A percentile compares a stretch with the other conserved stretches of the same genome.
These are phyloP conservation scores for Mesopsocus fuscifrons DNA, from an alignment of 2,888 invertebrate genomes.

Conservation along the genomic window DNA sequence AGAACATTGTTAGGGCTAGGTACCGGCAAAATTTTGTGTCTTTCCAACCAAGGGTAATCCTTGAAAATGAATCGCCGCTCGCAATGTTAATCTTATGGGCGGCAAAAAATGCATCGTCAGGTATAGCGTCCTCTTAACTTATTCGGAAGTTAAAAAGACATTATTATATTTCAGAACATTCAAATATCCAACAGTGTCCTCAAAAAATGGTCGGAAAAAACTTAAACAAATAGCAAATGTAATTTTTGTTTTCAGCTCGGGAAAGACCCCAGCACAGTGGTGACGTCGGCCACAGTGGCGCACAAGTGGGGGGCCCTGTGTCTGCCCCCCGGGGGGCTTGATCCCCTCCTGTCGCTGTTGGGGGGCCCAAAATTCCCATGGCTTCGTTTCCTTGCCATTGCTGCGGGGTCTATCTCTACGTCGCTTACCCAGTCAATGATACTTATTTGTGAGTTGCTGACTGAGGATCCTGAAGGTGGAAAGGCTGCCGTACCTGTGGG, in stretches of 20 bases:
- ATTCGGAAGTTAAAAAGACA: too few species aligned
- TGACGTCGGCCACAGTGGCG: conserved; percentile 26
- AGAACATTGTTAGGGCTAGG: too few species aligned
- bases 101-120: too few species aligned
- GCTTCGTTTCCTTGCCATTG: conserved; percentile 53
- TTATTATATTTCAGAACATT: too few species aligned
- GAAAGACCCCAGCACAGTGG: conserved; percentile 21
- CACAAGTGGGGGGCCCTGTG: conserved; percentile 46
- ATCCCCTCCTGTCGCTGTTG: conserved; percentile 48
- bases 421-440: conserved; percentile 60
- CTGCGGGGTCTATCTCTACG: conserved; percentile 47
- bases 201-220: too few species aligned
- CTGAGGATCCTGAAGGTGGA: conserved; percentile 69
- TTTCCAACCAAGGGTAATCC: too few species aligned
- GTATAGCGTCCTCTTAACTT: too few species aligned
- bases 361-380: conserved; percentile 43
- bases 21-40: too few species aligned
- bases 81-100: too few species aligned
- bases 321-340: conserved; percentile 38
- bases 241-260: conserved; percentile 21
- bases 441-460: conserved; percentile 58
- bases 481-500: conserved; percentile 49
- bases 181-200: too few species aligned
- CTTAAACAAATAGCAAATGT: too few species aligned
- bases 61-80: too few species aligned